These are phyloP conservation scores for Megalonaias nervosa DNA, from an alignment of 1,140 invertebrate species.

Conservation along the genomic window DNA sequence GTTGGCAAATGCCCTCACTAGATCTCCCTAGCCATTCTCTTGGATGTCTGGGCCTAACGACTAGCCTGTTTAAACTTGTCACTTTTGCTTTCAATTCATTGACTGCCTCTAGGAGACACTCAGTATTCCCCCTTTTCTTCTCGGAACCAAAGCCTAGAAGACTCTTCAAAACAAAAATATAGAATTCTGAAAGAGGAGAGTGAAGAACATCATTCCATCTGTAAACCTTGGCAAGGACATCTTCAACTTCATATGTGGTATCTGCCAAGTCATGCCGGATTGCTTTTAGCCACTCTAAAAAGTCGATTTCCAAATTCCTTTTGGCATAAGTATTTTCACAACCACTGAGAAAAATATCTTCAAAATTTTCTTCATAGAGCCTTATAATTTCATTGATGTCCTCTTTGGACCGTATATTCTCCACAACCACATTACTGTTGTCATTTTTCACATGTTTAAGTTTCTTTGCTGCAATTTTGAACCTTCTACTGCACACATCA, in stretches of 20 bases:
- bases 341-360: conserved; percentile 9
- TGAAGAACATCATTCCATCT: conserved; percentile 28
- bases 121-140: conserved; percentile 18
- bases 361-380: conserved; percentile 40
- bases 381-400: conserved; percentile 32
- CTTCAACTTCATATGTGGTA: conserved; percentile 21
- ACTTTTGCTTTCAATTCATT: conserved; percentile 21
- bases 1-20: conserved; percentile 30
- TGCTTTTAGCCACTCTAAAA: conserved; percentile 40
- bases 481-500: conserved; percentile 9
- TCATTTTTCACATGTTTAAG: conserved; percentile 19
- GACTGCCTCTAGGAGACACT: conserved; percentile 27
- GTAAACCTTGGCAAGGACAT: conserved; percentile 33
- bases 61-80: conserved; percentile 17
- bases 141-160: conserved; percentile 37
- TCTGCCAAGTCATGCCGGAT: conserved; percentile 25
- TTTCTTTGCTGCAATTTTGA: conserved; percentile 39
- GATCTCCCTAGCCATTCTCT: conserved; percentile 38
- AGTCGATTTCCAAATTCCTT: conserved; percentile 32
- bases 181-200: conserved; percentile 40
- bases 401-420: conserved; percentile 19
- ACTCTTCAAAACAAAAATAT: conserved; percentile 41
- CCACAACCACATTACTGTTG: conserved; percentile 22
- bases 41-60: conserved; percentile 29
- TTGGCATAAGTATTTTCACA: conserved; percentile 7